Percentiles rank a stretch among this genome's conserved stretches.
phyloP scores from a whole-genome alignment of 2,888 invertebrate genomes.

The Drosophila rellima region DNA sequence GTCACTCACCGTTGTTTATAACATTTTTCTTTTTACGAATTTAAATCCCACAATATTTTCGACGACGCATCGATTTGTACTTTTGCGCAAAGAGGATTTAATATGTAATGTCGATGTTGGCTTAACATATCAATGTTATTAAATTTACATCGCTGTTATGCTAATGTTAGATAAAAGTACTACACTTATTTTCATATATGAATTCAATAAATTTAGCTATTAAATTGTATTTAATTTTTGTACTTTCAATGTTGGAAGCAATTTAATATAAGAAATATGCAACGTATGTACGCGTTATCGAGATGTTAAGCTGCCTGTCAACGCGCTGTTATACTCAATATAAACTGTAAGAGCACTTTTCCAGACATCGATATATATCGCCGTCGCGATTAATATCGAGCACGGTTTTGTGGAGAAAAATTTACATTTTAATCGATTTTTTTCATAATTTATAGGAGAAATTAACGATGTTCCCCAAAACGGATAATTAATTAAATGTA shows the following conservation, averaged over 20 bases:
- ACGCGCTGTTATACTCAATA: conserved; percentile 9
- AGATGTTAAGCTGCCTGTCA: not conserved
- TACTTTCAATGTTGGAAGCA: not conserved
- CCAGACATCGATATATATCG: not conserved
- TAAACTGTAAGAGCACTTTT: not conserved
- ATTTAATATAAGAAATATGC: conserved; percentile 1
- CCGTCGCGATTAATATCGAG: not conserved
- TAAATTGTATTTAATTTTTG: not conserved
- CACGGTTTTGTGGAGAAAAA: too few species aligned
- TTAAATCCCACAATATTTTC: conserved; percentile 30
- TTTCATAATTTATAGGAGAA: too few species aligned
- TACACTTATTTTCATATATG: not conserved
- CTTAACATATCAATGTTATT: conserved; percentile 28
- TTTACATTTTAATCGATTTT: too few species aligned
- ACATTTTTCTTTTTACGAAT: conserved; percentile 42
- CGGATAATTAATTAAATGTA: too few species aligned
- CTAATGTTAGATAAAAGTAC: conserved; percentile 6
- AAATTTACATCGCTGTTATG: conserved; percentile 7
- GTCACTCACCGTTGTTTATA: conserved; percentile 52
- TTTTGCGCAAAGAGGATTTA: conserved; percentile 48
- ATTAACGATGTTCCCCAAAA: too few species aligned
- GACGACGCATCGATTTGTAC: conserved; percentile 40
- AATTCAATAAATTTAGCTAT: not conserved
- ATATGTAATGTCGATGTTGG: conserved; percentile 19
- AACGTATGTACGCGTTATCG: conserved; percentile 2